Evolutionary conservation across 2,797 vertebrate genomes (phyloP).

Genomic region (Cynopterus sphinx): DNA sequence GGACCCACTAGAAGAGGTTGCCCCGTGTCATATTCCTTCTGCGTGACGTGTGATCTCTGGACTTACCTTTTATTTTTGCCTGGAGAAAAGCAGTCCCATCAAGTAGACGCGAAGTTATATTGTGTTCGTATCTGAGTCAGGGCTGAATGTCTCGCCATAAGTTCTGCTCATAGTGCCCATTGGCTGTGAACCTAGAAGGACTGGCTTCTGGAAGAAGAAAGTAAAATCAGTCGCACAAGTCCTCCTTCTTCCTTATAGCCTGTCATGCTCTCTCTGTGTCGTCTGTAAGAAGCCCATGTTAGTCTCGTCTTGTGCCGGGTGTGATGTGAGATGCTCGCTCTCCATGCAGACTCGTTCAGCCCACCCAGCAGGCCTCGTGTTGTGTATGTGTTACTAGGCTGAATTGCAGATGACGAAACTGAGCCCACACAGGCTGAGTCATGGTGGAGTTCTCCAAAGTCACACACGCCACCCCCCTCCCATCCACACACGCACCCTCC

Average conservation of each 20-base stretch:
- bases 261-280: neutral
- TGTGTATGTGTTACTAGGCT: neutral
- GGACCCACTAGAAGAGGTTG: neutral
- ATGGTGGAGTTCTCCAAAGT: neutral
- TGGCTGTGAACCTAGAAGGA: neutral
- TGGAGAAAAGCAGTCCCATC: neutral
- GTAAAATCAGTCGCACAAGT: neutral
- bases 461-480: too few relatives aligned
- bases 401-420: neutral
- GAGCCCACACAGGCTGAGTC: neutral
- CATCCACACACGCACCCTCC: neutral
- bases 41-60: neutral
- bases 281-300: neutral
- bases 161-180: neutral
- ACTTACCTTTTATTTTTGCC: slow-evolving; percentile 31
- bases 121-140: neutral
- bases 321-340: neutral
- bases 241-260: neutral
- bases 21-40: neutral
- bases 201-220: neutral
- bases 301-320: neutral
- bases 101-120: neutral
- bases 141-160: neutral
- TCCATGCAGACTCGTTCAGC: neutral
- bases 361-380: neutral